Evolutionary conservation across 1,140 invertebrate genomes (phyloP), one percentile per base, ranked within the genome.

Genomic region (Cydia pomonella): DNA sequence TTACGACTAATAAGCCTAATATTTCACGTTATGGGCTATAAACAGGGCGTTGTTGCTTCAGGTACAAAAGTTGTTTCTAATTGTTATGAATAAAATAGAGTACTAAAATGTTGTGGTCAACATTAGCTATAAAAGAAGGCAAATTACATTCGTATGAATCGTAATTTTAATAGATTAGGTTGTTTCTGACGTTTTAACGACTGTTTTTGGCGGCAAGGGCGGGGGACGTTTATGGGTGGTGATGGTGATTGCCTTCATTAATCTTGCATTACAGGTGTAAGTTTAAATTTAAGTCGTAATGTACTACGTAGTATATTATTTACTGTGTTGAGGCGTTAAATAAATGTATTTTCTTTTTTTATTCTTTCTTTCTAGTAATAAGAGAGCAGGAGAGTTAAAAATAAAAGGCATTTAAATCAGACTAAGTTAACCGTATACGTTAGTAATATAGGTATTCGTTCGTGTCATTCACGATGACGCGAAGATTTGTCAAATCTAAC

Each of bases 41-140:
- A 69, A 69, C 27, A 41, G 16, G 33, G 29, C 64, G 53, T 21
- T 23, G 53, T 21, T 23, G 18, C n/a, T 38, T 69, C 64, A 33
- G 64, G 64, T 69, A 33, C 64, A 69, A 69, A 69, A 69, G 27
- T 69, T 69, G 18, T 44, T 13, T 2, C 41, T 69, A 18, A 69
- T 33, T 69, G 27, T 18, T 33, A n/a, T 38, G 7, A 33, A 69
- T 69, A 69, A 69, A 69, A 41, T 69, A 18, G 6, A 69, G 53
- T 59, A 21, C 10, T 59, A 59, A 59, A 59, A 59, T 59, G 4
- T 23, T 23, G 53, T 59, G 53, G 53, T 23, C 53, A 59, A 59
- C 23, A 23, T 23, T 59, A 59, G 21, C 21, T 23, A 59, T 59
- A 59, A 59, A 59, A 53, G 1, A 59, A 59, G 16, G 53, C 53